Evolutionary conservation across 2,888 invertebrate species (phyloP), one percentile per base, ranked within the genome.

Genomic region (Pasiphila rectangulata): DNA sequence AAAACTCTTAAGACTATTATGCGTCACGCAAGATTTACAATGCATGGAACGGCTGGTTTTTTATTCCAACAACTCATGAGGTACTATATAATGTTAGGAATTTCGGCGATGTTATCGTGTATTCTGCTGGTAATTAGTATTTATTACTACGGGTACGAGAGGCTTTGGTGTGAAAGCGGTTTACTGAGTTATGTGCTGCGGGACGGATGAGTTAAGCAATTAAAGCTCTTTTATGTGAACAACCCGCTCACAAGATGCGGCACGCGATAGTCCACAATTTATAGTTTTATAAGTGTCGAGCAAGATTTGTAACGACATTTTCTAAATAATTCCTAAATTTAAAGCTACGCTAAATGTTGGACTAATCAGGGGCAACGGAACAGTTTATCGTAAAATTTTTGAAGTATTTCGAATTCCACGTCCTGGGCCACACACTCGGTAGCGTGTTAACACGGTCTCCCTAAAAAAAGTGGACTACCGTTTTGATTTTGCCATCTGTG

Each of bases 81-180:
- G 64, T 66, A 63, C 63, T 70, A 69, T n/a, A n/a, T 76, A 75
- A 74, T 72, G 72, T 70, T 61, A 66, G 75, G 83, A 81, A 79
- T 81, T 82, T 82, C 63, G 69, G 73, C 73, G 85, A 87, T 85
- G 75, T 71, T 84, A 85, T 86, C 86, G 63, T 78, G 73, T 83
- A 80, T 86, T 86, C 84, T 79, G 80, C 83, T 75, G 75, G 87
- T 88, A 87, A 88, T 87, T 86, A 83, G 84, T 86, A 87, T 85
- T 87, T 87, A 86, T 87, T 83, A 78, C 80, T 57, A 69, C 75
- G 62, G 68, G 74, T 59, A 63, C 64, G 64, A 61, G 68, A 67
- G 73, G 74, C 72, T 79, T 72, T 64, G 69, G 79, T 79, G 79
- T 78, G 79, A 80, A 78, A 74, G 80, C 77, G 69, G 74, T 63